These are phyloP conservation scores for Aphaenogaster ashmeadi DNA, from an alignment of 1,140 invertebrate genomes.

Conservation along the genomic window DNA sequence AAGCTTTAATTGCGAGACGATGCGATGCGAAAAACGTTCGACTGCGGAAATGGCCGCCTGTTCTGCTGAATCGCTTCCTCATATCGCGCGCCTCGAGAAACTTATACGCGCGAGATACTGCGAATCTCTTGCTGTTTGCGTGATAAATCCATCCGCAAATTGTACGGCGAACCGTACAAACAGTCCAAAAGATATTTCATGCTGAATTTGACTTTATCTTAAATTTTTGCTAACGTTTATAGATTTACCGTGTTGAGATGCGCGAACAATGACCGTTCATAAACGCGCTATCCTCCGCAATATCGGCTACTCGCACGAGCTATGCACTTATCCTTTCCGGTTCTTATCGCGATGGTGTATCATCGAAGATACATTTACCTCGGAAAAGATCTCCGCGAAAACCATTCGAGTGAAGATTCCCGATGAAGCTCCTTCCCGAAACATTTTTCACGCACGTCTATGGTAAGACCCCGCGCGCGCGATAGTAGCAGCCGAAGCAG, in stretches of 20 bases:
- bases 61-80: background rate
- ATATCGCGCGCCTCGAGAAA: background rate
- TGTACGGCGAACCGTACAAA: background rate
- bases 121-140: background rate
- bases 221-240: slow-evolving; percentile 11
- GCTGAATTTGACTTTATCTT: slow-evolving; percentile 19
- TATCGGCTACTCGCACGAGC: slow-evolving; percentile 6
- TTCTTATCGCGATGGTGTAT: slow-evolving; percentile 44
- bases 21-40: slow-evolving; percentile 18
- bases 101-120: slow-evolving; percentile 6
- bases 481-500: slow-evolving; percentile 57
- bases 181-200: slow-evolving; percentile 21
- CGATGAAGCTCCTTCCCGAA: background rate
- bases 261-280: slow-evolving; percentile 14
- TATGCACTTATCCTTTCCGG: slow-evolving; percentile 4
- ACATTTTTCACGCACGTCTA: slow-evolving; percentile 55
- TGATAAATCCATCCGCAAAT: slow-evolving; percentile 39
- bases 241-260: slow-evolving; percentile 14
- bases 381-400: background rate
- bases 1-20: slow-evolving; percentile 81
- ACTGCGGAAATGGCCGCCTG: slow-evolving; percentile 34
- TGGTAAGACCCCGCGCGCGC: slow-evolving; percentile 15
- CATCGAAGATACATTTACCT: slow-evolving; percentile 11
- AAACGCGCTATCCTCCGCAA: slow-evolving; percentile 14
- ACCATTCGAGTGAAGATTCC: background rate